phyloP scores from a whole-genome alignment of 1,140 invertebrate genomes.

The Nephila pilipes region DNA sequence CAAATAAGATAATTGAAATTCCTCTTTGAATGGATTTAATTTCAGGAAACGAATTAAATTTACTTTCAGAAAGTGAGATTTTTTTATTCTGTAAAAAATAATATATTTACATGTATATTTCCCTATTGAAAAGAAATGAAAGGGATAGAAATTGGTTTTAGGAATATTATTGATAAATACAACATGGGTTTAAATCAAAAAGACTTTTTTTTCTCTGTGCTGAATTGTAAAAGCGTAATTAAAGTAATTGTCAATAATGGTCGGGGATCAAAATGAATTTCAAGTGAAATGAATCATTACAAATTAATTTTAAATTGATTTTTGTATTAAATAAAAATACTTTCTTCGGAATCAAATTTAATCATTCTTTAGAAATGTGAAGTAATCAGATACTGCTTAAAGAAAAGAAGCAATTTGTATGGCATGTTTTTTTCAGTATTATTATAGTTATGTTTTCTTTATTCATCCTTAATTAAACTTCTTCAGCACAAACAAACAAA shows the following conservation, averaged over 20 bases:
- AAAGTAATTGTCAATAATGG: neutral
- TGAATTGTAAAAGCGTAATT: neutral
- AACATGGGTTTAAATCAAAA: neutral
- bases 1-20: too few species aligned
- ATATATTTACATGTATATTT: too few species aligned
- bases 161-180: neutral
- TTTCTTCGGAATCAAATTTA: neutral
- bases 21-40: too few species aligned
- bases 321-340: neutral
- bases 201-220: neutral
- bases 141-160: too few species aligned
- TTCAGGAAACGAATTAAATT: too few species aligned
- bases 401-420: neutral
- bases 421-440: neutral
- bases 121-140: too few species aligned
- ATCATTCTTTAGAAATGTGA: neutral
- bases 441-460: neutral
- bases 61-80: too few species aligned
- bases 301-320: neutral
- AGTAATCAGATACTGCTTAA: neutral
- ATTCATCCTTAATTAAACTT: neutral
- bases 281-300: neutral
- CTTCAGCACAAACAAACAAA: neutral
- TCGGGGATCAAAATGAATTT: neutral
- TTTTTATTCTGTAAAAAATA: too few species aligned